phyloP scores from a whole-genome alignment of 2,797 vertebrate species.

The Brotula barbata region DNA sequence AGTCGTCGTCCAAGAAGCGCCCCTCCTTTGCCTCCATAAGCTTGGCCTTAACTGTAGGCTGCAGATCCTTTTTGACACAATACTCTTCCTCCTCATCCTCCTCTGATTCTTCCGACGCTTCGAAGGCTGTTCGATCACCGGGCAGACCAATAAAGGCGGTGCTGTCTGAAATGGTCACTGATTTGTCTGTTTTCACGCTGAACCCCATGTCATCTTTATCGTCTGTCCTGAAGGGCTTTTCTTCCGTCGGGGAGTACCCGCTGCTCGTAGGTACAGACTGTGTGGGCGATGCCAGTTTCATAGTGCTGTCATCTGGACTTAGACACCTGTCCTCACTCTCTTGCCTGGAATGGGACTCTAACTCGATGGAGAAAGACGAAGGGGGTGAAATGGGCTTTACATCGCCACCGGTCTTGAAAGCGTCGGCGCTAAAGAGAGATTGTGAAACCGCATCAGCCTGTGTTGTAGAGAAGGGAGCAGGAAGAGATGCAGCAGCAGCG shows the following conservation, averaged over 20 bases:
- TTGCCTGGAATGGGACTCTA: constrained; percentile 75
- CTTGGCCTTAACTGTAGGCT: constrained; percentile 77
- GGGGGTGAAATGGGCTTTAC: constrained; percentile 65
- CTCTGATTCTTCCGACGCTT: constrained; percentile 76
- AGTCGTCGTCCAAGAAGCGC: constrained; percentile 90
- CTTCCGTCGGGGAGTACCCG: constrained; percentile 92
- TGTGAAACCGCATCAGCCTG: constrained; percentile 54
- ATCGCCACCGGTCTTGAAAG: constrained; percentile 45
- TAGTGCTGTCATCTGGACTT: constrained; percentile 95
- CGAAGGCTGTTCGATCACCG: constrained; percentile 63
- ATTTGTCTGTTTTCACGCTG: constrained; percentile 54
- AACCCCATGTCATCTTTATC: constrained; percentile 64
- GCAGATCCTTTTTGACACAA: constrained; percentile 64
- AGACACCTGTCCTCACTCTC: constrained; percentile 90
- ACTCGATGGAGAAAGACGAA: constrained; percentile 59
- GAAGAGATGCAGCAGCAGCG: constrained; percentile 29
- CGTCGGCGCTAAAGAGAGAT: constrained; percentile 48
- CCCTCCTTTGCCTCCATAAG: constrained; percentile 90
- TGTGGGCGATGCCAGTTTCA: constrained; percentile 93
- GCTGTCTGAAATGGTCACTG: constrained; percentile 61
- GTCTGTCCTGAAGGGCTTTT: constrained; percentile 79
- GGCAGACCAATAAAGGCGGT: constrained; percentile 56
- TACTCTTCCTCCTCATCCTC: constrained; percentile 70
- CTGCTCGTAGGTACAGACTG: constrained; percentile 92
- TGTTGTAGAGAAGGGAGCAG: constrained; percentile 42